Base-by-base conservation (phyloP, 2,797 vertebrate genomes). In the Brachymystax lenok region DNA sequence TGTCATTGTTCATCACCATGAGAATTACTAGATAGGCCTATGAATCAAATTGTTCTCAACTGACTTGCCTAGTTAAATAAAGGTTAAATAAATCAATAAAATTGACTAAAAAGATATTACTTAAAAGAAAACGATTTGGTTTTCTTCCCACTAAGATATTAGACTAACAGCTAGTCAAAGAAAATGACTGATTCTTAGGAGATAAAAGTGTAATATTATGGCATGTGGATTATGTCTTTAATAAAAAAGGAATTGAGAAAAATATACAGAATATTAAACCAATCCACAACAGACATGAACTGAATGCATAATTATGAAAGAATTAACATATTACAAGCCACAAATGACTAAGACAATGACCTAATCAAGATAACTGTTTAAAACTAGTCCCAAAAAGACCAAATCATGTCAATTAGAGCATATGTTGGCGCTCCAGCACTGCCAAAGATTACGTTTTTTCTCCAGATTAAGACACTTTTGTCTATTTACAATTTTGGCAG, bases 401-500 rank as follows among this genome's bases (percentile, higher is more conserved):
- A 85, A 90, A 91, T 92, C 85, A 74, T 74, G 76, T 87, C 88
- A 90, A 91, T 92, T 86, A 74, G 74, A 76, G 87, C 89, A 92
- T 93, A 91, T 91, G 92, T 88, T 91, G 84, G 84, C 24, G 59
- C n/a, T 77, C 76, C 73, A 71, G 40, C 21, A 0, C 40, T 90
- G 90, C 92, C 91, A 92, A 83, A 78, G 74, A 83, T 78, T 88
- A 67, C 13, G 5, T 74, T 54, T 82, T 78, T 76, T 73, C 87
- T 88, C 40, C 40, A 46, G 40, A 89, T 88, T 87, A 84, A 87
- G 83, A 78, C 87, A 88, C 85, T 91, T 92, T 46, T 12, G 10
- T 12, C 40, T 12, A 88, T 91, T 93, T 90, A 91, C 87, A 88
- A 86, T 88, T 89, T 91, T 80, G 90, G 91, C 87, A 90, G 87